phyloP scores from a whole-genome alignment of 2,113 vertebrate genomes.

The Ceyx cyanopectus region DNA sequence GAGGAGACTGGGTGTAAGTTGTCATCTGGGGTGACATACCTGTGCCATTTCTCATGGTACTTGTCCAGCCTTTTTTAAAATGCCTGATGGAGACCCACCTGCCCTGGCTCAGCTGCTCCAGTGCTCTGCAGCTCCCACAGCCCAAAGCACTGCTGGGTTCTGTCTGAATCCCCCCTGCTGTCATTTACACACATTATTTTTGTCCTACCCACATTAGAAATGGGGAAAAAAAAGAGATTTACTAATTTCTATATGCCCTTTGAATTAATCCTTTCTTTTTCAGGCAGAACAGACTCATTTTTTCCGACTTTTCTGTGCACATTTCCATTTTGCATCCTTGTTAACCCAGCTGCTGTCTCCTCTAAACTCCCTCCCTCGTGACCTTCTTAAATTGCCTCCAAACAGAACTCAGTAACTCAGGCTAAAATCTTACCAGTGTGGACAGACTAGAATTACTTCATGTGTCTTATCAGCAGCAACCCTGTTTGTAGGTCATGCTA shows the following conservation, averaged over 20 bases:
- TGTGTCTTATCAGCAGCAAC: background rate
- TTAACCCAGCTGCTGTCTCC: background rate
- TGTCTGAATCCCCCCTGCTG: background rate
- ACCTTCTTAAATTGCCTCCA: conserved; percentile 6
- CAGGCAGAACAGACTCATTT: background rate
- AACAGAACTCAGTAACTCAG: background rate
- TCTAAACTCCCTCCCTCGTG: background rate
- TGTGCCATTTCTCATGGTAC: background rate
- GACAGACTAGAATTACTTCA: background rate
- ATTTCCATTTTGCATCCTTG: background rate
- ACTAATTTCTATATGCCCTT: background rate
- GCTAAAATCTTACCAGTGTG: background rate
- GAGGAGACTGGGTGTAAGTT: background rate
- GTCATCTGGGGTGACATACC: background rate
- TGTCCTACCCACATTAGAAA: background rate
- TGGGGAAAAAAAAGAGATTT: too few species aligned
- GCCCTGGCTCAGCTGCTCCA: background rate
- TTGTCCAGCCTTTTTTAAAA: background rate
- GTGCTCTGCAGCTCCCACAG: background rate
- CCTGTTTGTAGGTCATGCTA: background rate
- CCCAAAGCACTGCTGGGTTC: background rate
- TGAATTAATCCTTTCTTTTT: background rate
- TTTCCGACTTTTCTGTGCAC: background rate
- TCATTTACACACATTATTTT: background rate
- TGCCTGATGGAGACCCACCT: accelerated